These are phyloP conservation scores for Danio jaintianensis DNA, from an alignment of 2,797 vertebrate genomes.

Conservation along the genomic window DNA sequence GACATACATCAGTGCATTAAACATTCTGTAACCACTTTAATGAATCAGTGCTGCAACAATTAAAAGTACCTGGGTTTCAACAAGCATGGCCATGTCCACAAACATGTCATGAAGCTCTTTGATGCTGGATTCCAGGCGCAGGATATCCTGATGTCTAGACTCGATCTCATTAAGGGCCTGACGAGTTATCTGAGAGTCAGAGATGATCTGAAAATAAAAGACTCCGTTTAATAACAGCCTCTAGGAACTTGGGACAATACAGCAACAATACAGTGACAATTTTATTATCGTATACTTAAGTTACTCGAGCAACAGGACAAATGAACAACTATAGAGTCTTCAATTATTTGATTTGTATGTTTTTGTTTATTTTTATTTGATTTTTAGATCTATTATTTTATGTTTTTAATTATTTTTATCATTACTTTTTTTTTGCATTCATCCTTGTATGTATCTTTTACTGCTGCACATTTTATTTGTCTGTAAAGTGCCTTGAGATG, in stretches of 20 bases:
- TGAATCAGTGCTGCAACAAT: neutral
- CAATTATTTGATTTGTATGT: too few relatives aligned
- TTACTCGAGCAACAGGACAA: neutral
- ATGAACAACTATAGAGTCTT: too few relatives aligned
- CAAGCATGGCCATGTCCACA: constrained; percentile 94
- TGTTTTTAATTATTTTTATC: too few relatives aligned
- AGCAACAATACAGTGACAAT: neutral
- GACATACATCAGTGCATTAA: neutral
- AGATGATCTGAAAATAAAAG: constrained; percentile 85
- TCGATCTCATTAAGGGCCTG: constrained; percentile 95
- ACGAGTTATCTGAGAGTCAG: constrained; percentile 91
- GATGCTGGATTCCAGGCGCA: constrained; percentile 93
- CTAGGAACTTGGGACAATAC: neutral
- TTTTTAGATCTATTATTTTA: too few relatives aligned
- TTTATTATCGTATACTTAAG: neutral
- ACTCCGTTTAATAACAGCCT: neutral
- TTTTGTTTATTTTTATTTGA: too few relatives aligned
- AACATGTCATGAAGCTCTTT: constrained; percentile 92
- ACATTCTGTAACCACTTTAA: neutral
- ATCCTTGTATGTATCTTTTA: too few relatives aligned
- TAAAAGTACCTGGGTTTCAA: constrained; percentile 89
- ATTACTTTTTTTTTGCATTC: too few relatives aligned
- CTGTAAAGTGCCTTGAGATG: too few relatives aligned
- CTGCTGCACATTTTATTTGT: too few relatives aligned
- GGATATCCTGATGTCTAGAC: constrained; percentile 93